These are phyloP conservation scores for Dicranocentrus wangi DNA, from an alignment of 2,888 invertebrate species.

Conservation along the genomic window DNA sequence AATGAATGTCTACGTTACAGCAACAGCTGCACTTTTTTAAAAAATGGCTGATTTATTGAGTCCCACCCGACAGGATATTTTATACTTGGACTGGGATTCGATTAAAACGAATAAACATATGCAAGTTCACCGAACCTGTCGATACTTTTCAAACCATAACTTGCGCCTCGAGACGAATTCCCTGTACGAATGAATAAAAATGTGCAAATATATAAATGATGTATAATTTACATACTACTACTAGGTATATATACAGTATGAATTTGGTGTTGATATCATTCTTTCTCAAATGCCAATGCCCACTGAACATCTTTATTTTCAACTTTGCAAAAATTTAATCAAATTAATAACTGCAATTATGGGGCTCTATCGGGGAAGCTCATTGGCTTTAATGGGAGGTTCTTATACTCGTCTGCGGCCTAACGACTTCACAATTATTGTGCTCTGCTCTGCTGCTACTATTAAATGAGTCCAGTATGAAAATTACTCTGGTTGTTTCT, in stretches of 20 bases:
- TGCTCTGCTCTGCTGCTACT: constrained; percentile 3
- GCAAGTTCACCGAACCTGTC: constrained; percentile 39
- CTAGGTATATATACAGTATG: too few species aligned
- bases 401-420: too few species aligned
- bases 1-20: background rate
- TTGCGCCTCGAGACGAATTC: background rate
- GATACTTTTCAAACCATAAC: background rate
- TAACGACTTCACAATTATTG: constrained; percentile 59
- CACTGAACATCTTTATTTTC: too few species aligned
- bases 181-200: background rate
- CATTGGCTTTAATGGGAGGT: too few species aligned
- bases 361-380: background rate
- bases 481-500: background rate
- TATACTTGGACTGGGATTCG: background rate
- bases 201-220: background rate
- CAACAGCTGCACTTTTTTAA: constrained; percentile 7
- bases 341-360: constrained; percentile 64
- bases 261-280: too few species aligned
- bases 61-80: constrained; percentile 10
- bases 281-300: too few species aligned
- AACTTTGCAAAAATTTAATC: constrained; percentile 38
- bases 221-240: background rate
- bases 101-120: background rate
- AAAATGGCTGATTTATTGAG: constrained; percentile 2
- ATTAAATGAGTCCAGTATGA: constrained; percentile 59